Evolutionary conservation across 2,888 invertebrate genomes (phyloP).

Genomic region (Homarus gammarus): DNA sequence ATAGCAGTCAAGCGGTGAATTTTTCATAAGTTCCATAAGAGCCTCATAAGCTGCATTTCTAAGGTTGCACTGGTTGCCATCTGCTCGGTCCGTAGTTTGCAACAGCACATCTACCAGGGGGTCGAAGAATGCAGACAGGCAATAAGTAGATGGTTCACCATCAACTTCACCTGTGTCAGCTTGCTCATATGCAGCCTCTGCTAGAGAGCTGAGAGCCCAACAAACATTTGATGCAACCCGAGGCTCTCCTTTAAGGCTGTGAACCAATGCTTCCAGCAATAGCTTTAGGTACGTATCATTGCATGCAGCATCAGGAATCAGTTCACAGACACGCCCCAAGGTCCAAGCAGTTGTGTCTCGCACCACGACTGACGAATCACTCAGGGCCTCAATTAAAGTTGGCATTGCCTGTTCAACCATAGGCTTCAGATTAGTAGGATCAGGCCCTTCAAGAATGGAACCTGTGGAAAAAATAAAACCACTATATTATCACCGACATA

Average conservation of each 20-base stretch:
- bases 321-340: conserved; percentile 97
- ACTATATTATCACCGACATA: not conserved
- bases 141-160: conserved; percentile 91
- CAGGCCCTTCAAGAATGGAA: conserved; percentile 93
- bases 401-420: conserved; percentile 98
- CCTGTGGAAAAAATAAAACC: conserved; percentile 80
- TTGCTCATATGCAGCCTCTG: conserved; percentile 95
- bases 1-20: conserved; percentile 98
- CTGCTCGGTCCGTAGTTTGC: conserved; percentile 95
- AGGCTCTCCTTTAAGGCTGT: conserved; percentile 86
- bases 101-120: conserved; percentile 93
- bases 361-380: conserved; percentile 95
- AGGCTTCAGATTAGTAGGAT: conserved; percentile 91
- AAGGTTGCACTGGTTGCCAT: conserved; percentile 92
- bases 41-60: conserved; percentile 99
- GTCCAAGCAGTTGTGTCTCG: conserved; percentile 99
- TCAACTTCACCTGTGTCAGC: conserved; percentile 84
- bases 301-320: conserved; percentile 96
- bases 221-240: conserved; percentile 99
- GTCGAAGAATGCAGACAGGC: conserved; percentile 95
- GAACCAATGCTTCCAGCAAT: conserved; percentile 81
- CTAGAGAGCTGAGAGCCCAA: conserved; percentile 98
- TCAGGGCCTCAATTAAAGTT: conserved; percentile 95
- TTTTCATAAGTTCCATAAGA: conserved; percentile 99
- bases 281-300: conserved; percentile 89